phyloP scores from a whole-genome alignment of 1,140 invertebrate species.

The Akabosia matsudoensis region DNA sequence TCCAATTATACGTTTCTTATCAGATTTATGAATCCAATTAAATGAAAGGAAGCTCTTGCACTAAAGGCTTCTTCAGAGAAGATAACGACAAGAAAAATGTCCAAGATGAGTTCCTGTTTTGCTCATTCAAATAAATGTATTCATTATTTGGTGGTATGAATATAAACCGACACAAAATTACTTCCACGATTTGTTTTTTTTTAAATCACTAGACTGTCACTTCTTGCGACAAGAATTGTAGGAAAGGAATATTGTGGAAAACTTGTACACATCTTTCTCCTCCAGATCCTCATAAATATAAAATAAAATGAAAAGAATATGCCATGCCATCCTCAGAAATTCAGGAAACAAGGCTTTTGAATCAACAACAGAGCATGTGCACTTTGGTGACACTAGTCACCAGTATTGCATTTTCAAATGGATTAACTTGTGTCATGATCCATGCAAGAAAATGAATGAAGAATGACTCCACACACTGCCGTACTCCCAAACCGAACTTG shows the following conservation, averaged over 20 bases:
- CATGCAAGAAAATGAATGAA: constrained; percentile 6
- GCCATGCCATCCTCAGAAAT: background rate
- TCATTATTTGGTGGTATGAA: no score
- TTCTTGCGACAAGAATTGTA: no score
- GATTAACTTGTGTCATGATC: constrained; percentile 24
- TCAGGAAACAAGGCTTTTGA: background rate
- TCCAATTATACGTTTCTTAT: background rate
- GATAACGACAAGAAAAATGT: background rate
- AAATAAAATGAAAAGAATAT: no score
- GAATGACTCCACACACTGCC: background rate
- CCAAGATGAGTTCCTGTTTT: background rate
- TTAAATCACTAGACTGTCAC: no score
- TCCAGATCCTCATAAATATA: no score
- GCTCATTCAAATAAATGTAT: no score
- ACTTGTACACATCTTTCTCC: no score
- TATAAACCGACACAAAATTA: no score
- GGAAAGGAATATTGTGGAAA: no score
- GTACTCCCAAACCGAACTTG: no score
- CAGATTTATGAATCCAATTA: constrained; percentile 15
- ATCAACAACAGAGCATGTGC: background rate
- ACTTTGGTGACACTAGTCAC: background rate
- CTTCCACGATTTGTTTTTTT: no score
- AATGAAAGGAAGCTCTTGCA: background rate
- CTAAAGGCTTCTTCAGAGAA: background rate
- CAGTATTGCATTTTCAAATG: background rate